Base-by-base conservation (phyloP, 2,797 vertebrate genomes). In the Sebastes vulpes region DNA sequence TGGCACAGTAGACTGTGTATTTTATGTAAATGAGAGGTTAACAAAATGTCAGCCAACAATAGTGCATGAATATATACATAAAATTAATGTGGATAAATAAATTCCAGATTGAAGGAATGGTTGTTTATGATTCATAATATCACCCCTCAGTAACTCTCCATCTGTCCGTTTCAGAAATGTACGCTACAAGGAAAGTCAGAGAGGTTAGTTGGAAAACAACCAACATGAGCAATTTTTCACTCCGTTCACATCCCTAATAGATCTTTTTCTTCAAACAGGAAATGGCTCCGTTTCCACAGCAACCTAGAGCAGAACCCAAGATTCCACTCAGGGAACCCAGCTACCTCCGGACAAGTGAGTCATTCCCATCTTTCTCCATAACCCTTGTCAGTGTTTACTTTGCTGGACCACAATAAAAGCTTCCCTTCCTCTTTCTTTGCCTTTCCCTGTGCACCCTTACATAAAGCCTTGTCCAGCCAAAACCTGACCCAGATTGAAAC, bases 111-210 rank as follows among this genome's bases (percentile, higher is more conserved):
- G 70, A 52, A 6, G 4, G 1, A 14, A 26, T 52, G 57, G 29
- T 60, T 65, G 53, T 53, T 75, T 68, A 31, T 72, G 50, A 6
- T 71, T 69, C 65, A 73, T 48, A 11, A 60, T 20, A n/a, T 25
- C 7, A 64, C 3, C 16, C 29, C 50, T 75, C 18, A 26, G 9
- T 86, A 75, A 82, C 69, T 78, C 31, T 84, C 66, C 52, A 74
- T 91, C 67, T 65, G 38, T 42, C 61, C 84, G 52, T 92, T 88
- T 3, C 73, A 97, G 97, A 96, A 85, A 91, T 90, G 35, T 76
- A 84, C 0, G 2, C 63, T 6, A 56, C 46, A 3, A 93, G 93
- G 89, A 97, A 91, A 84, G 58, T 90, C 21, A 82, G 65, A 59
- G 79, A 95, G 93, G 91, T 95, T 6, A 90, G 94, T 86, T 16